Conservation (phyloP, 2,113 vertebrate genomes). For the Emydocephalus ijimae region DNA sequence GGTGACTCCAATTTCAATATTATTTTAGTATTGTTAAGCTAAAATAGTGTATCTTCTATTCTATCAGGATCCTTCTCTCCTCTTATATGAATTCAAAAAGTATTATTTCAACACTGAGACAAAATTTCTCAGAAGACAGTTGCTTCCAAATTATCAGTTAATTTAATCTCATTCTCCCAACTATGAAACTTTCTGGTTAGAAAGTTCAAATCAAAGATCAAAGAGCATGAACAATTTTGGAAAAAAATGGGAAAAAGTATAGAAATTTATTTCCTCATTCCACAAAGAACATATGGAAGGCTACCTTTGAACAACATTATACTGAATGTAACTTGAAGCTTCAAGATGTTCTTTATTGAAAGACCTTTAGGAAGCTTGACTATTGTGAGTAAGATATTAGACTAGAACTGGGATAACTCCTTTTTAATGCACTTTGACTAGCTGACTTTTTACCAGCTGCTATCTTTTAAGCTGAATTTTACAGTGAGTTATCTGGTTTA, state of each 20-base stretch:
- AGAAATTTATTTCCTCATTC: neutral
- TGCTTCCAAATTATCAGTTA: neutral
- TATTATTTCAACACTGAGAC: neutral
- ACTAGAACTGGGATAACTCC: neutral
- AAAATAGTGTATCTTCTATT: neutral
- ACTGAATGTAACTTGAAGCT: neutral
- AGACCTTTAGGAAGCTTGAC: neutral
- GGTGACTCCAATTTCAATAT: neutral
- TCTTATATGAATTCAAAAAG: neutral
- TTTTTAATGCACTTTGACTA: neutral
- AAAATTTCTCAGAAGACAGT: neutral
- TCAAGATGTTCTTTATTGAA: neutral
- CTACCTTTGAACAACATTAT: neutral
- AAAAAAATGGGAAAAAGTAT: neutral
- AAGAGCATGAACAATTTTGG: neutral
- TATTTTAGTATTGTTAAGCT: neutral
- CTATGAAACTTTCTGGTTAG: neutral
- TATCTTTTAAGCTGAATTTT: neutral
- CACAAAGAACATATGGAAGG: neutral
- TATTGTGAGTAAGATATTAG: neutral
- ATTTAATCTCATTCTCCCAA: neutral
- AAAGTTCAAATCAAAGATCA: no score
- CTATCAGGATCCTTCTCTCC: neutral
- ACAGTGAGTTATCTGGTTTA: neutral
- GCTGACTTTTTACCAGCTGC: neutral